A percentile compares a stretch with the other conserved stretches of the same genome.
Conservation (phyloP, 1,140 invertebrate species). For the Drosophila erecta region DNA sequence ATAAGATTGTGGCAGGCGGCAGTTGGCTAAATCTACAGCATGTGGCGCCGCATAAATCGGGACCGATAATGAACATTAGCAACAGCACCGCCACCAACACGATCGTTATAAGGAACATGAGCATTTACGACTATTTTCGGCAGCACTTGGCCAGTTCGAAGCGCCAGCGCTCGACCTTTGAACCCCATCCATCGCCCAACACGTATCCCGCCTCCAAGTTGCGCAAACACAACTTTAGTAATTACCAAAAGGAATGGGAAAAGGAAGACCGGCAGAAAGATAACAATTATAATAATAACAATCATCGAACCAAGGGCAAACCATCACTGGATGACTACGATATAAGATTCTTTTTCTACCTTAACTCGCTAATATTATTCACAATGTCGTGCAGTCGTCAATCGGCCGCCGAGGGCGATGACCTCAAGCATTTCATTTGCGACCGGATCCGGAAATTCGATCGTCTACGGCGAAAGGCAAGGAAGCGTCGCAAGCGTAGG, state of each 20-base stretch:
- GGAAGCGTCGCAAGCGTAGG: slow-evolving; percentile 67
- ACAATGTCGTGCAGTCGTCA: slow-evolving; percentile 69
- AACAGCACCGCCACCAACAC: slow-evolving; percentile 34
- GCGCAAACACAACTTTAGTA: slow-evolving; percentile 56
- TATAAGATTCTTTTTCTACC: slow-evolving; percentile 82
- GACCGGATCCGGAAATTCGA: slow-evolving; percentile 71
- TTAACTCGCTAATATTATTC: slow-evolving; percentile 80
- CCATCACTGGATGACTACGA: slow-evolving; percentile 57
- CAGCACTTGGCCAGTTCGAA: slow-evolving; percentile 51
- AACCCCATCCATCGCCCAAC: neutral
- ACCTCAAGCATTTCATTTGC: slow-evolving; percentile 75
- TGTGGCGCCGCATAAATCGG: slow-evolving; percentile 64
- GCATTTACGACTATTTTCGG: slow-evolving; percentile 70
- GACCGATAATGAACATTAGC: slow-evolving; percentile 22
- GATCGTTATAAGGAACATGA: slow-evolving; percentile 66
- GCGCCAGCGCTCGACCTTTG: slow-evolving; percentile 36
- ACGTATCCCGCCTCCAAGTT: slow-evolving; percentile 42
- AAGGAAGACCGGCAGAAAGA: slow-evolving; percentile 11
- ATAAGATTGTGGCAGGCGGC: slow-evolving; percentile 39
- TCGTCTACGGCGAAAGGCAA: slow-evolving; percentile 73
- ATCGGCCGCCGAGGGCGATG: slow-evolving; percentile 59
- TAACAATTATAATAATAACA: slow-evolving; percentile 20
- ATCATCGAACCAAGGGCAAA: slow-evolving; percentile 15
- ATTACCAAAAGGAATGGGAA: slow-evolving; percentile 29
- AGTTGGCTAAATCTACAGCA: slow-evolving; percentile 75